Conservation (phyloP, 2,797 vertebrate genomes). For the Oceanodroma leucorhoa region DNA sequence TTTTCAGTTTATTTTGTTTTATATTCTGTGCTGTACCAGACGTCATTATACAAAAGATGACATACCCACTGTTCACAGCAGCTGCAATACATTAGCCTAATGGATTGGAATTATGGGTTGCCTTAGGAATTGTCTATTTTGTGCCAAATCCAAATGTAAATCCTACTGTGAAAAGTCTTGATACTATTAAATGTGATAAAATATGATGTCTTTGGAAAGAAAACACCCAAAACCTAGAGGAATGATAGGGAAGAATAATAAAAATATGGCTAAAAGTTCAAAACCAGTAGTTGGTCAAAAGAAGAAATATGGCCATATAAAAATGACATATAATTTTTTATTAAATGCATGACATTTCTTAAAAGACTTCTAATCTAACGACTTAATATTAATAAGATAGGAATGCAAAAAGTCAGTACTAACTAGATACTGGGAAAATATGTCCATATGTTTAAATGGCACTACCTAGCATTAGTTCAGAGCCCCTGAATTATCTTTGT, state of each 20-base stretch:
- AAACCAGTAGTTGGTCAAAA: not conserved
- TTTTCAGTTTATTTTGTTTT: conserved; percentile 62
- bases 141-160: conserved; percentile 66
- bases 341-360: not conserved
- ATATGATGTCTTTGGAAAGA: conserved; percentile 22
- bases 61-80: conserved; percentile 63
- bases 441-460: not conserved
- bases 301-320: not conserved
- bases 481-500: not conserved
- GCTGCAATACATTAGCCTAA: conserved; percentile 74
- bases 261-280: not conserved
- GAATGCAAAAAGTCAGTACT: not conserved
- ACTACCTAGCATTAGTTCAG: not conserved
- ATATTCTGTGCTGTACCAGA: conserved; percentile 31
- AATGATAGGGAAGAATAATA: not conserved
- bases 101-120: conserved; percentile 71
- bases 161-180: conserved; percentile 60
- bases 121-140: conserved; percentile 62
- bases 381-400: not conserved
- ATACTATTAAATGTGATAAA: conserved; percentile 64
- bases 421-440: not conserved
- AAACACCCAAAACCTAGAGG: not conserved
- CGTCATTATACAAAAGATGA: conserved; percentile 60
- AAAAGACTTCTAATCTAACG: not conserved
- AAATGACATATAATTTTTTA: not conserved